Base-by-base conservation (phyloP, 2,888 invertebrate genomes). In the Drosophila kanekoi region DNA sequence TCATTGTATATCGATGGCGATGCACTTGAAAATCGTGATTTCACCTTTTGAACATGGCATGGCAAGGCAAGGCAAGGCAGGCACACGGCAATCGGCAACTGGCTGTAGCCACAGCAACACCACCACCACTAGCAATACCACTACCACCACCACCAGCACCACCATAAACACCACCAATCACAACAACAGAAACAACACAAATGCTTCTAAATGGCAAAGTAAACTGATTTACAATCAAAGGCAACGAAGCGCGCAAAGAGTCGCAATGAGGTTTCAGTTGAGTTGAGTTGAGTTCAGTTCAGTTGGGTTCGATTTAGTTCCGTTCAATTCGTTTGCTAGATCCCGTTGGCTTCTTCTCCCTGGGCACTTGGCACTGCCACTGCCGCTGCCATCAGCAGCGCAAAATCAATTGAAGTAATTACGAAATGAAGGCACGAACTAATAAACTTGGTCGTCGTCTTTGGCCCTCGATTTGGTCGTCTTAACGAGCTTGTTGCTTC, bases 391-490 rank as follows among this genome's bases (percentile, higher is more conserved):
- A 86, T 86, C 85, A 87, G 89, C 91, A 90, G 89, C 79, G 72
- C 87, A 79, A 88, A 91, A 91, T 91, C 91, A 90, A 91, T 91
- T 91, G 90, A 88, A 86, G 90, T 90, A 91, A 91, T 91, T 91
- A 91, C 91, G 90, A 91, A 91, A 89, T 91, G 91, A 91, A 91
- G 90, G 91, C 90, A 91, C 90, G 90, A 91, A 91, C 91, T 91
- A 91, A 91, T 91, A 91, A 91, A 91, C 90, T 90, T 88, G 77
- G 88, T 87, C 89, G 85, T 81, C 76, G 84, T 67, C 74, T 73
- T 73, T 66, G 81, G 81, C 70, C 70, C 77, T 80, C 80, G 82
- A 76, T 65, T 81, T 62, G 81, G 81, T 69, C 63, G 81, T 75
- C 87, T 87, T 87, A 82, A 82, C 85, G 87, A 87, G 87, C 81